These are phyloP conservation scores for Drosophila koepferae DNA, from an alignment of 2,888 invertebrate genomes.

Conservation along the genomic window DNA sequence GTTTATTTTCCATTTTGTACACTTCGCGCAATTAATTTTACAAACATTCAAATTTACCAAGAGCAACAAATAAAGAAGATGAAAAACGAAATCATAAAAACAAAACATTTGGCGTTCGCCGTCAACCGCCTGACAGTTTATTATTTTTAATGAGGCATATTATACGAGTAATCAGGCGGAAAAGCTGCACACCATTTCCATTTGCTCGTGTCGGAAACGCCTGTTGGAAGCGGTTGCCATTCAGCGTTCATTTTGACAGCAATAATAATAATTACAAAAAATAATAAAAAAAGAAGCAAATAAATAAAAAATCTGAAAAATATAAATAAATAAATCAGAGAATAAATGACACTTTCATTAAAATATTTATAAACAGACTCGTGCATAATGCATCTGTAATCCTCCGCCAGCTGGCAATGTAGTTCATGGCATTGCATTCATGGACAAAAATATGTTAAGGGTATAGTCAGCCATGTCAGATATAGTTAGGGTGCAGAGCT, in stretches of 20 bases:
- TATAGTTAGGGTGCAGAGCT: background rate
- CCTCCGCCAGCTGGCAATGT: conserved; percentile 22
- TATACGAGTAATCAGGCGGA: conserved; percentile 58
- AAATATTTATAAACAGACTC: conserved; percentile 59
- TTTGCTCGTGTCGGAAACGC: conserved; percentile 17
- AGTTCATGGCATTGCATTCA: conserved; percentile 38
- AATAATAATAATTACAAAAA: conserved; percentile 35
- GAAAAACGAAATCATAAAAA: conserved; percentile 10
- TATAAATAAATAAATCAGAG: conserved; percentile 31
- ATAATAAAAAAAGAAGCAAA: background rate
- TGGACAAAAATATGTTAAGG: conserved; percentile 38
- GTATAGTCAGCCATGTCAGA: conserved; percentile 6
- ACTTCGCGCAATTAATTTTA: conserved; percentile 75
- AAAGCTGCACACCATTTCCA: conserved; percentile 15
- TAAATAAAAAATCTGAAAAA: background rate
- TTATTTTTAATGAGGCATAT: conserved; percentile 79
- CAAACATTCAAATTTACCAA: conserved; percentile 56
- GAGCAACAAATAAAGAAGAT: conserved; percentile 11
- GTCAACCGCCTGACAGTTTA: conserved; percentile 74
- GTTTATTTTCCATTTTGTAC: conserved; percentile 58
- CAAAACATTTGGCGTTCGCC: conserved; percentile 43
- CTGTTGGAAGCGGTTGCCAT: conserved; percentile 25
- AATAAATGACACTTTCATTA: conserved; percentile 65
- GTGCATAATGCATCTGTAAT: conserved; percentile 27
- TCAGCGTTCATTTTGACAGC: conserved; percentile 62